Conservation (phyloP, 2,113 vertebrate genomes). For the Anguilla japonica region DNA sequence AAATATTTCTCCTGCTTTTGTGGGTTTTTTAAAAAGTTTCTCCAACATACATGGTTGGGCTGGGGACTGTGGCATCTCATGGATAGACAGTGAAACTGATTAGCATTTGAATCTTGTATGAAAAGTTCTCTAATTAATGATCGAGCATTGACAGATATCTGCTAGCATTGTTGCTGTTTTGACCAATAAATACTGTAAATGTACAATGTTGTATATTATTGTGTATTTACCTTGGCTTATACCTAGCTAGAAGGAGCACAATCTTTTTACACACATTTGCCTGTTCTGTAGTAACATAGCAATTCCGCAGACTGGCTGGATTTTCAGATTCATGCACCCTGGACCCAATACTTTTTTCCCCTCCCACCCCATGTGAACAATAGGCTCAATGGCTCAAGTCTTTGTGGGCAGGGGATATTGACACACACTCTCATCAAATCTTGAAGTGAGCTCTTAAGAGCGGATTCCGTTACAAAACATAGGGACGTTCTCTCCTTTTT, state of each 20-base stretch:
- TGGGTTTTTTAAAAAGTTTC: not conserved
- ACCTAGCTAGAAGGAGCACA: not conserved
- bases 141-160: no score
- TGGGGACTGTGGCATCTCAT: not conserved
- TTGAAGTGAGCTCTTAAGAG: conserved; percentile 2
- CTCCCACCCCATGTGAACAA: not conserved
- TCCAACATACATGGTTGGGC: not conserved
- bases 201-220: no score
- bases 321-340: not conserved
- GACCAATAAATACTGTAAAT: no score
- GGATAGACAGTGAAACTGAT: not conserved
- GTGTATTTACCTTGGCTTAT: not conserved
- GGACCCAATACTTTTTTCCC: not conserved
- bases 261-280: not conserved
- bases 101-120: not conserved
- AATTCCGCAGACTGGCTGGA: not conserved
- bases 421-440: conserved; percentile 20
- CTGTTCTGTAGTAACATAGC: not conserved
- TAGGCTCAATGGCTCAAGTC: not conserved
- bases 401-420: not conserved
- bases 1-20: not conserved
- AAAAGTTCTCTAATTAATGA: not conserved
- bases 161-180: no score
- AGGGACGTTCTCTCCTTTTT: conserved; percentile 44
- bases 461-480: conserved; percentile 22